phyloP scores from a whole-genome alignment of 2,888 invertebrate genomes.

The Argynnis bischoffii region DNA sequence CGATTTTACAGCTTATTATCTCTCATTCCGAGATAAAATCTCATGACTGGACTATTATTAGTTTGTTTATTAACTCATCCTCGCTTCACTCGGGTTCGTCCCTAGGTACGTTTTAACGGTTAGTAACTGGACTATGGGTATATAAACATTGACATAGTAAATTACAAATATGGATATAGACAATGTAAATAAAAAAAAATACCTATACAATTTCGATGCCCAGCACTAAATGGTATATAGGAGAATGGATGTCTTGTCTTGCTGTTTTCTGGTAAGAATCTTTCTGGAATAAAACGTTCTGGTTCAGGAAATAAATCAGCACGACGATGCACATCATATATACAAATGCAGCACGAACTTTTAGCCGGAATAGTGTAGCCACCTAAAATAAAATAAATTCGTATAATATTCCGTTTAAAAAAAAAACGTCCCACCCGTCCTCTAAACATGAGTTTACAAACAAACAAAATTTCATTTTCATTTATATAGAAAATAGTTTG shows the following conservation, averaged over 20 bases:
- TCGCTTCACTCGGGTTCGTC: neutral
- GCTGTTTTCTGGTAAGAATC: constrained; percentile 84
- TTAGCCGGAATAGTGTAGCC: constrained; percentile 72
- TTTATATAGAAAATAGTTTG: too few relatives aligned
- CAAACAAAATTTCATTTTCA: too few relatives aligned
- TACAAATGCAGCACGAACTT: constrained; percentile 72
- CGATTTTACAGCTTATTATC: too few relatives aligned
- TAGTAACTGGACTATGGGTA: too few relatives aligned
- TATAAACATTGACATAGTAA: too few relatives aligned
- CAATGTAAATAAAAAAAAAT: constrained; percentile 2
- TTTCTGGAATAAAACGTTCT: constrained; percentile 85
- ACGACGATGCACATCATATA: constrained; percentile 84
- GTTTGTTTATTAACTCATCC: too few relatives aligned
- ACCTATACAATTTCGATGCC: constrained; percentile 77
- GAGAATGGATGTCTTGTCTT: constrained; percentile 81
- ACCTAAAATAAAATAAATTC: constrained; percentile 55
- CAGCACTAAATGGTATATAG: constrained; percentile 86
- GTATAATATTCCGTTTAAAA: neutral
- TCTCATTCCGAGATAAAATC: too few relatives aligned
- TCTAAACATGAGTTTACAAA: too few relatives aligned
- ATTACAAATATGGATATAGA: neutral
- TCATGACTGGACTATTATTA: neutral
- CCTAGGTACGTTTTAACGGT: too few relatives aligned
- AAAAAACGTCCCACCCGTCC: too few relatives aligned
- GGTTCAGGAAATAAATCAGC: constrained; percentile 85